Evolutionary conservation across 2,113 vertebrate genomes (phyloP), one percentile per base, ranked within the genome.

Genomic region (Coptodon rendalli): DNA sequence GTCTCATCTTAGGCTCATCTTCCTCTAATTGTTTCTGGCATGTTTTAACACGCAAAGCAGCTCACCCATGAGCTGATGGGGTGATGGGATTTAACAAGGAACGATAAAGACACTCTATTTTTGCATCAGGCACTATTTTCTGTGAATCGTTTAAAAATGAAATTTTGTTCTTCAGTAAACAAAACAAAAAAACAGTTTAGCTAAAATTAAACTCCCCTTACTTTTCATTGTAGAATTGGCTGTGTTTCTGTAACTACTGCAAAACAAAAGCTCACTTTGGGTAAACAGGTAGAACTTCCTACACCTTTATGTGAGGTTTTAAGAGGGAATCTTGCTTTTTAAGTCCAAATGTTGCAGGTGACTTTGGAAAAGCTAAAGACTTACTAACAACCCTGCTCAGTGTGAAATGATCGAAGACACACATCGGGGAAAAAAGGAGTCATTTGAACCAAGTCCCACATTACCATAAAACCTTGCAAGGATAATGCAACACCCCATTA

Each of bases 401-500:
- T 73, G 82, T 36, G 80, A 83, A 81, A 66, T 87, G 85, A 88
- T 88, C 50, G 29, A 86, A 84, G 50, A 89, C 78, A 3, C 85
- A 85, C 85, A 88, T 81, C 85, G 12, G 45, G 82, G 85, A 57
- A 80, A 66, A 86, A 53, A 43, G n/a, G 29, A 66, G 54, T 80
- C 71, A 76, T 86, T 89, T 83, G 19, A 86, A 68, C 24, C 73
- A 53, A 86, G 81, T 52, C 45, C 57, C 22, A 80, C 56, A 89
- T 90, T 88, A 87, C 83, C 36, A 89, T 90, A 90, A 91, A 89
- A 56, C 40, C 80, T 89, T 78, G 29, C 45, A 78, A 86, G 57
- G 89, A 86, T 92, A 89, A 88, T 59, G 83, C 80, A 89, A 40
- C n/a, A 45, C 71, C 52, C 83, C 89, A 90, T 91, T 89, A 91